Evolutionary conservation across 1,140 invertebrate genomes (phyloP).

Genomic region (Aphelinus atriplicis): DNA sequence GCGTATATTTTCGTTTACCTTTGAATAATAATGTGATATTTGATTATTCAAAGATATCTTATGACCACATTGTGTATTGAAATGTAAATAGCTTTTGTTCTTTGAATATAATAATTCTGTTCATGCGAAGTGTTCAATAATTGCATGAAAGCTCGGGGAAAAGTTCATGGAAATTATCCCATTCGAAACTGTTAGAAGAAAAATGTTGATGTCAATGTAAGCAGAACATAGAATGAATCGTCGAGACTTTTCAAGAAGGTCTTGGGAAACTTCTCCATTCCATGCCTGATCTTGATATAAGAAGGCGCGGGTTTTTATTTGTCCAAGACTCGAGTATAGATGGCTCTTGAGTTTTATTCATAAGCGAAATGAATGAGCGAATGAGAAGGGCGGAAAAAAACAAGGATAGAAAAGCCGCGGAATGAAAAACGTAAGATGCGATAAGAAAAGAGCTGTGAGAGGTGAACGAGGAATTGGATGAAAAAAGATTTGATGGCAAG

Average conservation of each 20-base stretch:
- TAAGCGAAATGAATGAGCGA: constrained; percentile 16
- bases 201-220: neutral
- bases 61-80: too few species aligned
- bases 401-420: constrained; percentile 23
- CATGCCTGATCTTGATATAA: constrained; percentile 45
- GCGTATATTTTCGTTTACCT: too few species aligned
- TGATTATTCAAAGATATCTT: too few species aligned
- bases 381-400: constrained; percentile 26
- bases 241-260: constrained; percentile 35
- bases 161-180: too few species aligned
- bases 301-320: constrained; percentile 23
- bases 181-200: neutral
- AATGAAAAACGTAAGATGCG: constrained; percentile 27
- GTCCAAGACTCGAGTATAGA: constrained; percentile 20
- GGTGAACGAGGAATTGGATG: constrained; percentile 46
- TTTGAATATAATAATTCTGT: too few species aligned
- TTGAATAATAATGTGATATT: too few species aligned
- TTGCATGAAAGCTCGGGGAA: too few species aligned
- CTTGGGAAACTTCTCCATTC: constrained; percentile 38
- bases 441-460: constrained; percentile 31
- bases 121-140: too few species aligned
- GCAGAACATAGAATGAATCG: neutral
- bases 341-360: constrained; percentile 27
- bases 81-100: too few species aligned
- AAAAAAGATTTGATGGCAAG: constrained; percentile 36